These are phyloP conservation scores for Poeciliopsis gracilis DNA, from an alignment of 2,797 vertebrate genomes.

Conservation along the genomic window DNA sequence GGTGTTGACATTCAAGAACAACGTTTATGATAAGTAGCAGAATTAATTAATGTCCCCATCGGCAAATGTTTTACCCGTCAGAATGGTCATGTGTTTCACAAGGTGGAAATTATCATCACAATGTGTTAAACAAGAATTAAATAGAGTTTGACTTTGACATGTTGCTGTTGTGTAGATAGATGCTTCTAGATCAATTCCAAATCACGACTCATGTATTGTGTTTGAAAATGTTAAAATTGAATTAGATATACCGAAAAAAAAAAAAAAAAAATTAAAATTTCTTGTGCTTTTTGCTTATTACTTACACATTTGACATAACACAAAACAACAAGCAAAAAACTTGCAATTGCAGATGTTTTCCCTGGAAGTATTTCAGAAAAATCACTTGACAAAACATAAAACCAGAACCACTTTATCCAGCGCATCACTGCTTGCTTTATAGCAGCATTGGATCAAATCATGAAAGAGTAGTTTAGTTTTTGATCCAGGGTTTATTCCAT, in stretches of 20 bases:
- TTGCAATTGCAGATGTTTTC: not conserved
- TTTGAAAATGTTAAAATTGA: not conserved
- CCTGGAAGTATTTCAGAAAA: not conserved
- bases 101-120: conserved; percentile 22
- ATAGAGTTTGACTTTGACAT: conserved; percentile 21
- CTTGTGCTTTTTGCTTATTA: not conserved
- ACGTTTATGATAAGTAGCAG: conserved; percentile 41
- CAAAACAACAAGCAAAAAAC: not conserved
- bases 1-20: conserved; percentile 21
- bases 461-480: conserved; percentile 32
- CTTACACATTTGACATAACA: not conserved
- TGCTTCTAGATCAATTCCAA: not conserved
- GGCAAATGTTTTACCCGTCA: conserved; percentile 37
- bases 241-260: not conserved
- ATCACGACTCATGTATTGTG: not conserved
- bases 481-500: conserved; percentile 22
- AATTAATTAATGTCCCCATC: conserved; percentile 41
- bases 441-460: conserved; percentile 32
- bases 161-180: conserved; percentile 17
- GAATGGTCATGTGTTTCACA: conserved; percentile 39
- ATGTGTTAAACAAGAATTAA: conserved; percentile 1
- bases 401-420: not conserved
- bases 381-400: not conserved
- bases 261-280: not conserved
- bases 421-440: not conserved